A percentile compares a stretch with the other conserved stretches of the same genome.
Conservation (phyloP, 1,140 invertebrate genomes). For the Mercenaria mercenaria region DNA sequence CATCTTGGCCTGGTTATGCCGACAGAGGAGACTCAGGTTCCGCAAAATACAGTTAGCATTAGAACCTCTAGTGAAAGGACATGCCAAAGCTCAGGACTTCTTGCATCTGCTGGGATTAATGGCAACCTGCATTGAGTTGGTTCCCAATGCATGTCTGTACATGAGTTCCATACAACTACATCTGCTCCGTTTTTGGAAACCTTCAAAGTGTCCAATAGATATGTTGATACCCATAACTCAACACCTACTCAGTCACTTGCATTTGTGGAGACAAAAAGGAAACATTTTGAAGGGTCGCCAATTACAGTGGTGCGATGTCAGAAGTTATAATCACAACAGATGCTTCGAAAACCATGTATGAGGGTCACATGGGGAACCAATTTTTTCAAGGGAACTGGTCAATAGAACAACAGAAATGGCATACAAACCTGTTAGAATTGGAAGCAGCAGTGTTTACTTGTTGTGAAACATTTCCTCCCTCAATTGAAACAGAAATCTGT, state of each 20-base stretch:
- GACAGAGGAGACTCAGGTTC: not conserved
- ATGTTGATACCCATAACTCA: not conserved
- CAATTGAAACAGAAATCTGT: slow-evolving; percentile 19
- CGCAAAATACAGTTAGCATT: not conserved
- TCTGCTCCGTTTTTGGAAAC: slow-evolving; percentile 44
- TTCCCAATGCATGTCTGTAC: slow-evolving; percentile 37
- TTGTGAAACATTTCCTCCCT: slow-evolving; percentile 52
- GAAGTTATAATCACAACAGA: not conserved
- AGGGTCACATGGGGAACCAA: not conserved
- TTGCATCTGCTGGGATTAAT: slow-evolving; percentile 38
- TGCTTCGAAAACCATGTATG: slow-evolving; percentile 6
- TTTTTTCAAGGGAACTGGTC: slow-evolving; percentile 39
- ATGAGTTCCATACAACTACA: slow-evolving; percentile 62
- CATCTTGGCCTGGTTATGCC: not conserved
- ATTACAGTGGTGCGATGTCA: too few species aligned
- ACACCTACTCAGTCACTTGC: not conserved
- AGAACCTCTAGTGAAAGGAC: not conserved
- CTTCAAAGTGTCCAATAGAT: not conserved
- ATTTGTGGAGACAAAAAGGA: not conserved
- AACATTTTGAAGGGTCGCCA: slow-evolving; percentile 37
- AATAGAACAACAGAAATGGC: not conserved
- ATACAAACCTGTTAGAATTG: slow-evolving; percentile 61
- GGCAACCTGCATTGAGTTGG: slow-evolving; percentile 11
- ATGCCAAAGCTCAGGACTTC: not conserved
- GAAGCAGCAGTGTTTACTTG: slow-evolving; percentile 52